Base-by-base conservation (phyloP, 2,888 invertebrate genomes). In the Clostera curtula region DNA sequence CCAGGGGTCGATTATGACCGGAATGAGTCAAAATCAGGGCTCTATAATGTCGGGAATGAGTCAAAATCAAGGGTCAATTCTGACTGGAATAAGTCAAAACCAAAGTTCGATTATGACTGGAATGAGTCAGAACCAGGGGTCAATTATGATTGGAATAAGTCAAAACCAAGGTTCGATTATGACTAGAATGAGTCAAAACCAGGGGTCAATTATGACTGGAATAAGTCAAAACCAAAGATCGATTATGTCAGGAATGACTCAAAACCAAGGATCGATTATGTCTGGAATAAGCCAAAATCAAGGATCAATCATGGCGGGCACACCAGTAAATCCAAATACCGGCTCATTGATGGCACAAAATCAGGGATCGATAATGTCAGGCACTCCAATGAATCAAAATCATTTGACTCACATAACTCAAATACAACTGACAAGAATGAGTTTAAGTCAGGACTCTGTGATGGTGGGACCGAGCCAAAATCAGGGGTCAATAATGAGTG, bases 231-330 rank as follows among this genome's bases (percentile, higher is more conserved):
- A n/a, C n/a, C n/a, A n/a, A n/a, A n/a, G n/a, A n/a, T n/a, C n/a
- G n/a, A n/a, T n/a, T n/a, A n/a, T n/a, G n/a, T n/a, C n/a, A n/a
- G n/a, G n/a, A n/a, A n/a, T 39, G 6, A 43, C 36, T 12, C 53
- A 50, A 22, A 43, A 36, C 11, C 51, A 47, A 20, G 61, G 55
- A 0, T 55, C 61, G 0, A 58, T 61, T 4, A 27, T 49, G 1
- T 43, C 49, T 14, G 62, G 63, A 12, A 4, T 8, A 3, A 20
- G 9, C 8, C 9, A 9, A 9, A 15, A 15, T 10, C 23, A 23
- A 6, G 22, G 19, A 0, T 29, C 40, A 4, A 13, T 37, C 19
- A 28, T 34, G 7, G 3, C 24, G 10, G 40, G 40, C 1, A 40
- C 40, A 0, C 36, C 40, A 2, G 29, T 40, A n/a, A 13, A 13